These are phyloP conservation scores for Pseudorasbora parva DNA, from an alignment of 2,113 vertebrate genomes.

Conservation along the genomic window DNA sequence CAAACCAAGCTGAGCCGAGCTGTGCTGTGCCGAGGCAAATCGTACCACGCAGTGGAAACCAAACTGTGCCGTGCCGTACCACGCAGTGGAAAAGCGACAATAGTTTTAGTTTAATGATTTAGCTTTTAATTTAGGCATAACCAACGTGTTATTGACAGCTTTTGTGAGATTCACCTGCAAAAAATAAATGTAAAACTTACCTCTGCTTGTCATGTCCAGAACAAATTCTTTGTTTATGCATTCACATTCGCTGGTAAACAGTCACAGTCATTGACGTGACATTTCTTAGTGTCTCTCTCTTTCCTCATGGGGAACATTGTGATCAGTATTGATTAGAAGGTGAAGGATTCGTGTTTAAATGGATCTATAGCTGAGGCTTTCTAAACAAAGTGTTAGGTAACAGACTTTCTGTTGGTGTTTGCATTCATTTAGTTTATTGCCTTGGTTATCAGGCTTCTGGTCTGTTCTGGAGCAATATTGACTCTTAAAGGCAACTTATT, in stretches of 20 bases:
- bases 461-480: slow-evolving; percentile 15
- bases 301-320: slow-evolving; percentile 16
- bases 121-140: no score
- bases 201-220: not conserved
- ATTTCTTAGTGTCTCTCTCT: slow-evolving; percentile 22
- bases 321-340: slow-evolving; percentile 44
- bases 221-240: not conserved
- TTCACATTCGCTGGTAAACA: not conserved
- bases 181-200: not conserved
- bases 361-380: slow-evolving; percentile 31
- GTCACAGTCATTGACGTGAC: slow-evolving; percentile 8
- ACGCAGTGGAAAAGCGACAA: no score
- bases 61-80: no score
- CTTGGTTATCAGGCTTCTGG: slow-evolving; percentile 26
- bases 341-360: slow-evolving; percentile 28
- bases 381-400: not conserved
- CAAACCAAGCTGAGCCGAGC: no score
- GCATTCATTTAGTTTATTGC: slow-evolving; percentile 19
- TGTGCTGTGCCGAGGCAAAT: no score
- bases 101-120: no score
- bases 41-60: no score
- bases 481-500: not conserved
- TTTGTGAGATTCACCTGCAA: not conserved
- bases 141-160: not conserved
- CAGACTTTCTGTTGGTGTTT: slow-evolving; percentile 2